phyloP scores from a whole-genome alignment of 2,888 invertebrate genomes.

The Graphium colonna region DNA sequence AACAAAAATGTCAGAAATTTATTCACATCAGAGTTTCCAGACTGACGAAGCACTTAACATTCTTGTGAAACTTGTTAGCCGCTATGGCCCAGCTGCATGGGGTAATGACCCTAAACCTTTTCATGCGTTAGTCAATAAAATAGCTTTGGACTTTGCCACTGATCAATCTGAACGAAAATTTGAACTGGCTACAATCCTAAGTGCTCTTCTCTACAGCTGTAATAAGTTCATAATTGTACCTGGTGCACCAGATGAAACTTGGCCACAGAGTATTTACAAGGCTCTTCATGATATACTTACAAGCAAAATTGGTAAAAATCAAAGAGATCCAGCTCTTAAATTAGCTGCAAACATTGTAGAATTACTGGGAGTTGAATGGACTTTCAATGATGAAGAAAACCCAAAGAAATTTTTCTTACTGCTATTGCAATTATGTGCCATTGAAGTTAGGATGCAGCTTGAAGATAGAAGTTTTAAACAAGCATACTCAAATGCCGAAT shows the following conservation, averaged over 20 bases:
- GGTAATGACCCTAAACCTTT: constrained; percentile 88
- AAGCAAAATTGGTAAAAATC: constrained; percentile 92
- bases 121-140: constrained; percentile 89
- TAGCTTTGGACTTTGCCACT: constrained; percentile 92
- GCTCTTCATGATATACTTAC: constrained; percentile 91
- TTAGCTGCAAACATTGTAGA: constrained; percentile 90
- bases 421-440: constrained; percentile 91
- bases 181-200: constrained; percentile 89
- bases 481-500: constrained; percentile 86
- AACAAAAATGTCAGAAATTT: constrained; percentile 90
- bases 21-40: constrained; percentile 92
- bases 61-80: constrained; percentile 85
- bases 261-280: constrained; percentile 90
- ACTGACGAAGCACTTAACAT: constrained; percentile 93
- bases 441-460: constrained; percentile 96
- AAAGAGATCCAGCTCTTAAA: constrained; percentile 93
- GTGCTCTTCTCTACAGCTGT: constrained; percentile 86
- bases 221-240: constrained; percentile 83
- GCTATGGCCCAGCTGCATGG: constrained; percentile 88
- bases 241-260: constrained; percentile 85
- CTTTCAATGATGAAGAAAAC: constrained; percentile 87
- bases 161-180: constrained; percentile 94
- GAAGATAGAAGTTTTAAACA: constrained; percentile 92
- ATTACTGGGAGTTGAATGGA: constrained; percentile 91
- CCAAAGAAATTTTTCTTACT: constrained; percentile 92